Evolutionary conservation across 2,113 vertebrate species (phyloP).

Genomic region (Cyprinodon tularosa): DNA sequence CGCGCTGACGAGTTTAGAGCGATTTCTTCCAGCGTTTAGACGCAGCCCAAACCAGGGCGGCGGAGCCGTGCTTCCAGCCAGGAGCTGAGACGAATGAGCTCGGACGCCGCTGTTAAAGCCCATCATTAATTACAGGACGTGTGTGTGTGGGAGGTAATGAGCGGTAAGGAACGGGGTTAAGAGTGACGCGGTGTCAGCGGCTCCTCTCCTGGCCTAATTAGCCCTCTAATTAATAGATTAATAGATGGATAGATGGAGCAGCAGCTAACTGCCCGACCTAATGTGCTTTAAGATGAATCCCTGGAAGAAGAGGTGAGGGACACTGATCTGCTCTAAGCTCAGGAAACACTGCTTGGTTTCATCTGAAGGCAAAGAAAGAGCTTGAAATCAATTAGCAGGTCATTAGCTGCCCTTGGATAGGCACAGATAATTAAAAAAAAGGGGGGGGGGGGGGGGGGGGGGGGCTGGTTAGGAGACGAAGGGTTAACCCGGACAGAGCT

Average conservation of each 20-base stretch:
- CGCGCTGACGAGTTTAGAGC: too few relatives aligned
- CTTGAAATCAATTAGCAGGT: constrained; percentile 81
- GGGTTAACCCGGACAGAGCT: constrained; percentile 41
- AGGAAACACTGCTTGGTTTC: background rate
- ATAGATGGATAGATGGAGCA: constrained; percentile 60
- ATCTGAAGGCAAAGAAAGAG: constrained; percentile 17
- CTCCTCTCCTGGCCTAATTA: constrained; percentile 73
- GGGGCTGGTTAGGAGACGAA: constrained; percentile 7
- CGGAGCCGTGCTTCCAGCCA: background rate
- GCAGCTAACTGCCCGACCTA: constrained; percentile 57
- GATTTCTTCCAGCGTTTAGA: background rate
- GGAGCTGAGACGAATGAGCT: constrained; percentile 42
- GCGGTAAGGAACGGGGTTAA: constrained; percentile 51
- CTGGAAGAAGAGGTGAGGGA: background rate
- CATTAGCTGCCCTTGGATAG: constrained; percentile 81
- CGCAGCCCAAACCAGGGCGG: constrained; percentile 8
- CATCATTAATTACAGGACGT: constrained; percentile 59
- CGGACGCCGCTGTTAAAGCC: constrained; percentile 36
- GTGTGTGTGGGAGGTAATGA: constrained; percentile 62
- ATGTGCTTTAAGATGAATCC: constrained; percentile 56
- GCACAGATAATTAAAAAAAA: constrained; percentile 80
- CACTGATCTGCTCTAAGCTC: constrained; percentile 3
- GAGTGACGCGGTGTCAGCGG: constrained; percentile 67
- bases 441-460: constrained; percentile 23
- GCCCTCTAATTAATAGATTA: constrained; percentile 74